Evolutionary conservation across 2,888 invertebrate species (phyloP), one percentile per base, ranked within the genome.

Genomic region (Callimorpha dominula): DNA sequence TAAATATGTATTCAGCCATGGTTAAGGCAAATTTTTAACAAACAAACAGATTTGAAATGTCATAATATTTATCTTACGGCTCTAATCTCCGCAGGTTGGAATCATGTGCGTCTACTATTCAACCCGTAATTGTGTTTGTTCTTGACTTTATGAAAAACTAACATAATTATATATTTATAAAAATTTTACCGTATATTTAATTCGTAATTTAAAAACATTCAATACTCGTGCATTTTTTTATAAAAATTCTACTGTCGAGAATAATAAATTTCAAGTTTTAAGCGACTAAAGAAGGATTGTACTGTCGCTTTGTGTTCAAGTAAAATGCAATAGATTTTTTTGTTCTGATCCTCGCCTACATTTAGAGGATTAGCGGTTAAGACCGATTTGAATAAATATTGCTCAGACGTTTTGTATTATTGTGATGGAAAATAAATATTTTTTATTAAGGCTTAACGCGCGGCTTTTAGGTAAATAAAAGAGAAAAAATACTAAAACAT

Each of bases 301-400:
- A 72, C 54, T 72, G 68, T 75, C 68, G 62, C 70, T 70, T 72
- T 71, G 68, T 76, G 64, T 70, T 72, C 14, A 60, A 65, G 70
- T 69, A 68, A 60, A 72, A 68, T 52, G 65, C 52, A 31, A 72
- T 74, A 57, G 57, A 74, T 68, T 64, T 73, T 54, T 68, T 62
- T 65, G 31, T 68, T 71, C 65, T 65, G 65, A 70, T 52, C 72
- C 68, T n/a, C 70, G 65, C 62, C 76, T 76, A 74, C 64, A 65
- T 74, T 72, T 52, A 31, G 20, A 40, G 66, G 72, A 78, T 76
- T 72, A 78, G 43, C 17, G 65, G 42, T 46, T 54, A 71, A 57
- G 65, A 50, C 43, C 42, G 68, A 65, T 65, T 68, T 68, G 57
- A 72, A 68, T 72, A 72, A 68, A 68, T 65, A 68, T 68, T 72